Base-by-base conservation (phyloP, 1,140 invertebrate species). In the Temnothorax curvispinosus region DNA sequence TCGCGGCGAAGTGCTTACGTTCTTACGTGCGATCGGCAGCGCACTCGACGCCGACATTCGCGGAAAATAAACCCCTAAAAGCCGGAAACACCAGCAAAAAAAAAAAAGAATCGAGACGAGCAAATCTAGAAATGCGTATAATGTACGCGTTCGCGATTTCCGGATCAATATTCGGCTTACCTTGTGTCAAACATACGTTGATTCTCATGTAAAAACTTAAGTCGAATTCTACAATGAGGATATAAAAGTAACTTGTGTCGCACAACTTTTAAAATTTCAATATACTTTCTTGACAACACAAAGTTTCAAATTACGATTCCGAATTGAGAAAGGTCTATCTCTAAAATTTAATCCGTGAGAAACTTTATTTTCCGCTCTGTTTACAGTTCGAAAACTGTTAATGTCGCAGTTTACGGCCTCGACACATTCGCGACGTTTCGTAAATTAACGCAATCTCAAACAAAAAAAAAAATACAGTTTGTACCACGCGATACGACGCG, bases 1-100 rank as follows among this genome's bases (percentile, higher is more conserved):
- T 87, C 80, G 69, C 76, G 72, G 41, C 56, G 72, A 62, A 84
- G 86, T 89, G 86, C 89, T 90, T 90, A 90, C 69, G 74, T 65
- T 90, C 89, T 88, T 90, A 75, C 76, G 44, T 71, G 69, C 69
- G 75, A 90, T 90, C 88, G 32, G 58, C 62, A 58, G 15, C 64
- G 69, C 78, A 71, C 65, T 21, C 44, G 18, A 64, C 41, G 27
- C 21, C 21, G 21, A 21, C 21, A 21, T 13, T 56, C 80, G 80
- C 52, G 41, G 27, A n/a, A 72, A 82, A 82, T 82, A 58, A 82
- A 74, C 41, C 32, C 11, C 67, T 82, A 47, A 82, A 74, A 82
- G 52, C 5, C 21, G 21, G 21, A 69, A 2, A 8, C 21, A 35
- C 0, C 11, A 52, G 13, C 9, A 2, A 15, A 58, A 15, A 38